Base-by-base conservation (phyloP, 2,113 vertebrate genomes). In the Mungos mungo region DNA sequence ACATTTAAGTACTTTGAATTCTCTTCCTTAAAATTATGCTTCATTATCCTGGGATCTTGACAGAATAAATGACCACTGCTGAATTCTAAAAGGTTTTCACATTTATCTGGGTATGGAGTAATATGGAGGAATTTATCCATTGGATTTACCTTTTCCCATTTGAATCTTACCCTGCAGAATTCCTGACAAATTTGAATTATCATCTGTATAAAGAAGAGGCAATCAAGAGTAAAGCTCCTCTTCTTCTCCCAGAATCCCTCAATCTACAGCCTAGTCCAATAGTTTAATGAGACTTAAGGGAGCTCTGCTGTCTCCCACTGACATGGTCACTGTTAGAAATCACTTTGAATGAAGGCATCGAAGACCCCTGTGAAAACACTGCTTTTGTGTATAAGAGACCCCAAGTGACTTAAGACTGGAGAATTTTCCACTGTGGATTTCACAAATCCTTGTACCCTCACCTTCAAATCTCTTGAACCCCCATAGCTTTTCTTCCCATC, bases 1-100 rank as follows among this genome's bases (percentile, higher is more conserved):
- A 80, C 65, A 92, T 97, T 87, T 76, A 88, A 88, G 69, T 88
- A 89, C 47, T 97, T 76, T 95, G 63, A 97, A 97, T 96, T 98
- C 69, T 95, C 72, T 90, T 96, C 33, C 57, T 80, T 57, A 96
- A 66, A 90, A 94, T 93, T 95, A 88, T 96, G 87, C n/a, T 93
- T 96, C 65, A 87, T 96, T 97, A 92, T 95, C 45, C 65, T 96
- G 45, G 87, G 65, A 86, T 95, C 74, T 80, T 97, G 63, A 96
- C 29, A 96, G 85, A 95, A 77, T 93, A 68, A 89, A 95, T 92
- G 63, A 95, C 35, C 54, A 77, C 23, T 92, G 31, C 13, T 84
- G 52, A 93, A 50, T 83, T 82, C 35, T 86, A 69, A 95, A 92
- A 77, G 38, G 15, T 69, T 96, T 96, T 94, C 93, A 84, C 6